phyloP scores from a whole-genome alignment of 1,140 invertebrate species.

The Delia radicum region DNA sequence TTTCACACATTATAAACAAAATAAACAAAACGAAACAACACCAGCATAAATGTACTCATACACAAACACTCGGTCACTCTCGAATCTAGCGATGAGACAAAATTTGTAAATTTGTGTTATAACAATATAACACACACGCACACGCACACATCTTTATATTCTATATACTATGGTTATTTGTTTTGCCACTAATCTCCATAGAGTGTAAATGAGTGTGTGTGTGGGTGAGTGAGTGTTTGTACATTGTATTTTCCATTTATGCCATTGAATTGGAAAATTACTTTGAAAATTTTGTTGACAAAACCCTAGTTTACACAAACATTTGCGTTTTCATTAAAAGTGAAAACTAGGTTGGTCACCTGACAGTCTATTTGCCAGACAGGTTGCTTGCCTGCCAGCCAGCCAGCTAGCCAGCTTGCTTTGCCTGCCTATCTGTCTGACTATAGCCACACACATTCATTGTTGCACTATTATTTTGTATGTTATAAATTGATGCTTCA shows the following conservation, averaged over 20 bases:
- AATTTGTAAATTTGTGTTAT: background rate
- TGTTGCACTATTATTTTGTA: background rate
- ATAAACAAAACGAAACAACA: background rate
- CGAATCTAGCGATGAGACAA: background rate
- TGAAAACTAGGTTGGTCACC: slow-evolving; percentile 7
- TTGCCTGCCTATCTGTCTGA: background rate
- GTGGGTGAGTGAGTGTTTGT: background rate
- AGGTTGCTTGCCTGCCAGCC: background rate
- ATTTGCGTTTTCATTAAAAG: slow-evolving; percentile 24
- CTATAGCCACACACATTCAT: background rate
- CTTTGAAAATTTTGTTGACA: slow-evolving; percentile 20
- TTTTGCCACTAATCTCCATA: too few relatives aligned
- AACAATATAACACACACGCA: background rate
- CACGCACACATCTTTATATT: background rate
- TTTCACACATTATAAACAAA: background rate
- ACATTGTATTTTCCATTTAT: too few relatives aligned
- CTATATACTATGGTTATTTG: too few relatives aligned
- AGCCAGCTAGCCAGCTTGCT: background rate
- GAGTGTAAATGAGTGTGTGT: background rate
- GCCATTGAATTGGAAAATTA: slow-evolving; percentile 25
- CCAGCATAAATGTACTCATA: background rate
- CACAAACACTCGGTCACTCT: background rate
- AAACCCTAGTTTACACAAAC: slow-evolving; percentile 20
- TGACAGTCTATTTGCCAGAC: background rate
- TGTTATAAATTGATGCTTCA: background rate